These are phyloP conservation scores for Vidua chalybeata DNA, from an alignment of 2,113 vertebrate species.

Conservation along the genomic window DNA sequence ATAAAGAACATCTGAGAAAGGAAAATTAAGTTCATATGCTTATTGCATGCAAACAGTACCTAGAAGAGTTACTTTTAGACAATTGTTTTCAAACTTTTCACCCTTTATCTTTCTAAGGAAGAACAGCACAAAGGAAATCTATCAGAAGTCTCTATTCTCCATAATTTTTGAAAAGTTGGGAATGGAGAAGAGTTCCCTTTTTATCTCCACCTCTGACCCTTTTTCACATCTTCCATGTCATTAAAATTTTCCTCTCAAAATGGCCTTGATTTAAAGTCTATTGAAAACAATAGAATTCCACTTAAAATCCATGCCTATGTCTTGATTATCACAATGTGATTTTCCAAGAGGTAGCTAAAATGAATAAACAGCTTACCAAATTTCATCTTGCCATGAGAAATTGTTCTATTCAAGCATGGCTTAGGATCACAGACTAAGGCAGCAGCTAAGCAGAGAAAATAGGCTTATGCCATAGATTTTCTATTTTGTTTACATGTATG, in stretches of 20 bases:
- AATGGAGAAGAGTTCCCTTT: not conserved
- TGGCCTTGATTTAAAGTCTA: not conserved
- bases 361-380: not conserved
- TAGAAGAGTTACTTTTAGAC: not conserved
- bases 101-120: not conserved
- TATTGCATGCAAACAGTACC: not conserved
- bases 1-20: not conserved
- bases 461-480: not conserved
- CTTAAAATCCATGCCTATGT: not conserved
- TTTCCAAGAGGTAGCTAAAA: not conserved
- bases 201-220: not conserved
- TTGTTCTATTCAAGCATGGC: not conserved
- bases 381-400: not conserved
- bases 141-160: not conserved
- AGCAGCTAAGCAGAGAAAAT: not conserved
- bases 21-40: not conserved
- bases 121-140: not conserved
- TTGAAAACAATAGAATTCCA: not conserved
- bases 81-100: not conserved
- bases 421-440: not conserved
- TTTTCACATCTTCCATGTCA: not conserved
- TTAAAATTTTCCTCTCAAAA: not conserved
- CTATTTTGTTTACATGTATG: not conserved
- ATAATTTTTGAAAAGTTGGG: not conserved
- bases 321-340: not conserved